A percentile compares a stretch with the other conserved stretches of the same genome.
Conservation (phyloP, 2,113 vertebrate species). For the Onychorhynchus coronatus region DNA sequence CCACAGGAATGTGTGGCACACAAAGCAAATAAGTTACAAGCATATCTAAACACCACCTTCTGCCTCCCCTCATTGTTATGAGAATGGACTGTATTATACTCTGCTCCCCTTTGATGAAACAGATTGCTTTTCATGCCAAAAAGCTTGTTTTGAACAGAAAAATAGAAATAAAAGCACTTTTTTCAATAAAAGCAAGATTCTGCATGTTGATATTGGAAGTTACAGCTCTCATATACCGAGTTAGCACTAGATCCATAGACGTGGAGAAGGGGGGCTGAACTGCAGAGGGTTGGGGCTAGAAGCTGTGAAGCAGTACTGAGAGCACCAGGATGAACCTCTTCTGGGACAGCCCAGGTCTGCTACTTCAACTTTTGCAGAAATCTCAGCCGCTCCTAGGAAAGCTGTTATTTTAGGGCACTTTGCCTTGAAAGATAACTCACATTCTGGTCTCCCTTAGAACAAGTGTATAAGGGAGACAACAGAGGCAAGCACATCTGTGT, state of each 20-base stretch:
- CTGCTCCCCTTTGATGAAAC: slow-evolving; percentile 23
- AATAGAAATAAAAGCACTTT: slow-evolving; percentile 29
- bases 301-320: neutral
- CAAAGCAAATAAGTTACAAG: slow-evolving; percentile 27
- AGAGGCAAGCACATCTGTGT: neutral
- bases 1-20: slow-evolving; percentile 49
- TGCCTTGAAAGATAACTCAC: neutral
- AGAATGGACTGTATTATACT: slow-evolving; percentile 34
- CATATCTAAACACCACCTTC: slow-evolving; percentile 54
- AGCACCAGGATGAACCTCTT: neutral
- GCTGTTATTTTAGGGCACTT: neutral
- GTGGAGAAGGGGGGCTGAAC: neutral
- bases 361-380: neutral
- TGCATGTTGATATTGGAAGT: slow-evolving; percentile 3
- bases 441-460: neutral
- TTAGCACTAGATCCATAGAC: neutral
- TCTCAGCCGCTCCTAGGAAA: neutral
- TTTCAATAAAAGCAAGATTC: slow-evolving; percentile 45
- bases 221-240: neutral
- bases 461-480: neutral
- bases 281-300: neutral
- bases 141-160: slow-evolving; percentile 31
- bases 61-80: slow-evolving; percentile 39
- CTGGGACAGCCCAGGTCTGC: neutral
- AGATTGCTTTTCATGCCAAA: slow-evolving; percentile 21